phyloP scores from a whole-genome alignment of 2,113 vertebrate species.

The Heptranchias perlo region DNA sequence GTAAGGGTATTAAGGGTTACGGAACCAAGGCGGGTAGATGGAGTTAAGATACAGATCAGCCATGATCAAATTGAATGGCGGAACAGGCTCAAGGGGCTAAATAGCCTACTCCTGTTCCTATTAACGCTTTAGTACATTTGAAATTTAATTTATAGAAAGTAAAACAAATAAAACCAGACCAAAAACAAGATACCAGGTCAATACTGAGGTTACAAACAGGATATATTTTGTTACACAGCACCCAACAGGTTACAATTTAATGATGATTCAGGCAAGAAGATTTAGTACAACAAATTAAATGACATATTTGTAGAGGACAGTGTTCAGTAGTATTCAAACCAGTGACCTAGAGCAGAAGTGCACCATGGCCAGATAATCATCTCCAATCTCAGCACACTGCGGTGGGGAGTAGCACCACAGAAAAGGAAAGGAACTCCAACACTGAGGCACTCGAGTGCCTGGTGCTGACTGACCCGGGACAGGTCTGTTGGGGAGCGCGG shows the following conservation, averaged over 20 bases:
- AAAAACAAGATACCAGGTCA: neutral
- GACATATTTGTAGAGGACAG: no score
- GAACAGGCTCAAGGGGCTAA: no score
- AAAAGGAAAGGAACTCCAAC: neutral
- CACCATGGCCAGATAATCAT: neutral
- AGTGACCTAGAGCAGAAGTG: neutral
- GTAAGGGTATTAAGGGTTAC: no score
- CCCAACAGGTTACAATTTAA: neutral
- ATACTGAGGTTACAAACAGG: neutral
- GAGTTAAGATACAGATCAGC: no score
- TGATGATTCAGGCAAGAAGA: neutral
- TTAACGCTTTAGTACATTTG: neutral
- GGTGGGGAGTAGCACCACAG: no score
- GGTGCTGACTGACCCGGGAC: neutral
- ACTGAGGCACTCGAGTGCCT: no score
- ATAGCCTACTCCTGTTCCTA: no score
- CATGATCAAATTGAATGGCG: no score
- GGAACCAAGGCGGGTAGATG: no score
- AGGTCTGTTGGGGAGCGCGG: no score
- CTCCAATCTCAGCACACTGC: neutral
- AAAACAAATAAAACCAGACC: neutral
- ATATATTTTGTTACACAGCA: neutral
- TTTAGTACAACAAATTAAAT: neutral
- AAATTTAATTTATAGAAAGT: neutral
- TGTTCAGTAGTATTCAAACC: neutral